phyloP scores from a whole-genome alignment of 2,797 vertebrate species.

The Tympanoctomys barrerae region DNA sequence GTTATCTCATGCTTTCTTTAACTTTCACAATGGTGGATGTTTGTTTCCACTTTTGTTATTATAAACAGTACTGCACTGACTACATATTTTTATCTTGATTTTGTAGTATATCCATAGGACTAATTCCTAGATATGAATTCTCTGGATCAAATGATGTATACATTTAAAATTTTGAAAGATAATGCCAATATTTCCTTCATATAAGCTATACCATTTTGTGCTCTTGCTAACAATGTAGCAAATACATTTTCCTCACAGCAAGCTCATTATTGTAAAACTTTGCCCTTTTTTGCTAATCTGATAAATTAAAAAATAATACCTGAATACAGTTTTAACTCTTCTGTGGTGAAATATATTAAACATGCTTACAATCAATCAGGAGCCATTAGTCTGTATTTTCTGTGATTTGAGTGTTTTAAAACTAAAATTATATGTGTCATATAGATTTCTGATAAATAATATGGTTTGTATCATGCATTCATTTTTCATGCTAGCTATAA shows the following conservation, averaged over 20 bases:
- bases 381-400: neutral
- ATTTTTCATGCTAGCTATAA: neutral
- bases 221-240: too few relatives aligned
- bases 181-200: neutral
- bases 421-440: neutral
- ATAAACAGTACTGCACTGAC: neutral
- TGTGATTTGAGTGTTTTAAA: neutral
- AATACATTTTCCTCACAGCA: neutral
- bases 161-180: constrained; percentile 7
- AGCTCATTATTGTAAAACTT: constrained; percentile 13
- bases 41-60: neutral
- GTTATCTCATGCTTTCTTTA: neutral
- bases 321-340: neutral
- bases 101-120: neutral
- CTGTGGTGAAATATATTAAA: neutral
- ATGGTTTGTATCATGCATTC: neutral
- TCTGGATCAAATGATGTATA: neutral
- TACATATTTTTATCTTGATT: neutral
- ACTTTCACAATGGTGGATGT: neutral
- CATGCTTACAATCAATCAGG: neutral
- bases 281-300: neutral
- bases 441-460: neutral
- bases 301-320: neutral
- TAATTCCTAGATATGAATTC: neutral
- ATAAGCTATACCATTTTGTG: neutral